These are phyloP conservation scores for Papilio polytes DNA, from an alignment of 1,140 invertebrate species.

Conservation along the genomic window DNA sequence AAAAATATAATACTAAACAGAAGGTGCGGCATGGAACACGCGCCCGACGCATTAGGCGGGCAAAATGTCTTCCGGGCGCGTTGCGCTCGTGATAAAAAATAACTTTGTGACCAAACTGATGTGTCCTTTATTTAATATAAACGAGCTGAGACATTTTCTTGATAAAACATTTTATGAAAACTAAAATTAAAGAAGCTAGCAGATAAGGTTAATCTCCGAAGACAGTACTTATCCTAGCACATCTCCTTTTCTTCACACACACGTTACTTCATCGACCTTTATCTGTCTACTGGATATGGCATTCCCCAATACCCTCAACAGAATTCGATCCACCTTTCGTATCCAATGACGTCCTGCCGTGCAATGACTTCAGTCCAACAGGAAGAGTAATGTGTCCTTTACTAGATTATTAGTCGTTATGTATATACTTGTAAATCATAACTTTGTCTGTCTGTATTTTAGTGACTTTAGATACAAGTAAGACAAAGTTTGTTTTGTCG, in stretches of 20 bases:
- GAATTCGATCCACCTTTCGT: too few species aligned
- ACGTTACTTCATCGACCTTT: too few species aligned
- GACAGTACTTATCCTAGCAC: too few species aligned
- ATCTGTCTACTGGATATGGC: too few species aligned
- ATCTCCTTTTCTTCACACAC: too few species aligned
- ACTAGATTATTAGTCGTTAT: too few species aligned
- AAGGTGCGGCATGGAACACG: neutral
- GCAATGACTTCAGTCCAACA: too few species aligned
- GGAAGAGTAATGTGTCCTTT: too few species aligned
- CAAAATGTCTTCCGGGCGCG: conserved; percentile 8
- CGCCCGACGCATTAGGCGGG: conserved; percentile 18
- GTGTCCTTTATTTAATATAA: conserved; percentile 22
- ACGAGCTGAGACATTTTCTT: conserved; percentile 17
- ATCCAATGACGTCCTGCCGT: too few species aligned
- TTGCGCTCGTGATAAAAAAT: neutral
- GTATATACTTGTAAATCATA: neutral
- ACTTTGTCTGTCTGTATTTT: neutral
- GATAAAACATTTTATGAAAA: neutral
- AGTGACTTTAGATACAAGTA: neutral
- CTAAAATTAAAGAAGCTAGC: neutral
- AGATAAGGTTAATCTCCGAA: too few species aligned
- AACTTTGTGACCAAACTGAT: conserved; percentile 16
- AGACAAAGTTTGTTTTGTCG: conserved; percentile 10
- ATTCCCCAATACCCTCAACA: too few species aligned
- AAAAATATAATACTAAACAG: conserved; percentile 21